Evolutionary conservation across 2,797 vertebrate species (phyloP).

Genomic region (Sebastes baramenuke): DNA sequence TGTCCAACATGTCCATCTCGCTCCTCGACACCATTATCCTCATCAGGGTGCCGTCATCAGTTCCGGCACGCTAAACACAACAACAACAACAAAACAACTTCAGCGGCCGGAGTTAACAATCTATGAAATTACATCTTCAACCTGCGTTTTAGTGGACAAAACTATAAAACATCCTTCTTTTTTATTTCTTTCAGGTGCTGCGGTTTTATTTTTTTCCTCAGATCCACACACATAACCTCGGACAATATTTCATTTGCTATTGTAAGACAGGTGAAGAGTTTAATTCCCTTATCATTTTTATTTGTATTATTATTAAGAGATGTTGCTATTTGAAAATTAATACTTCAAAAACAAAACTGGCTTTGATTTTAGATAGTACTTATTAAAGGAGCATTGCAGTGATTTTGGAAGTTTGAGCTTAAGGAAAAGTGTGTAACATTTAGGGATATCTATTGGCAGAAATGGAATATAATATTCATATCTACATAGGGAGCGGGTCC

Average conservation of each 20-base stretch:
- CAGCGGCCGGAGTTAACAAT: neutral
- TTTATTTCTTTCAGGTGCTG: neutral
- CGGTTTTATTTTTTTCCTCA: neutral
- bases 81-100: neutral
- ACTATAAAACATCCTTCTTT: neutral
- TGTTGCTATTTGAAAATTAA: neutral
- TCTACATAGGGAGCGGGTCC: accelerated
- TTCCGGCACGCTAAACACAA: slow-evolving; percentile 86
- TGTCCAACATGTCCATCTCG: slow-evolving; percentile 92
- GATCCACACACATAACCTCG: neutral
- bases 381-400: neutral
- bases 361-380: neutral
- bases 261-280: neutral
- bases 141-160: neutral
- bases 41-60: slow-evolving; percentile 91
- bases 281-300: neutral
- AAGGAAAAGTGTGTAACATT: too few relatives aligned
- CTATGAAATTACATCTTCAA: neutral
- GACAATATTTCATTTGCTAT: neutral
- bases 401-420: neutral
- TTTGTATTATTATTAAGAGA: neutral
- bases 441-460: too few relatives aligned
- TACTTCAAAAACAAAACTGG: neutral
- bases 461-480: too few relatives aligned
- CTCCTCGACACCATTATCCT: slow-evolving; percentile 94